A percentile compares a stretch with the other conserved stretches of the same genome.
Evolutionary conservation across 2,113 vertebrate species (phyloP).

Genomic region (Plecturocebus donacophilus): DNA sequence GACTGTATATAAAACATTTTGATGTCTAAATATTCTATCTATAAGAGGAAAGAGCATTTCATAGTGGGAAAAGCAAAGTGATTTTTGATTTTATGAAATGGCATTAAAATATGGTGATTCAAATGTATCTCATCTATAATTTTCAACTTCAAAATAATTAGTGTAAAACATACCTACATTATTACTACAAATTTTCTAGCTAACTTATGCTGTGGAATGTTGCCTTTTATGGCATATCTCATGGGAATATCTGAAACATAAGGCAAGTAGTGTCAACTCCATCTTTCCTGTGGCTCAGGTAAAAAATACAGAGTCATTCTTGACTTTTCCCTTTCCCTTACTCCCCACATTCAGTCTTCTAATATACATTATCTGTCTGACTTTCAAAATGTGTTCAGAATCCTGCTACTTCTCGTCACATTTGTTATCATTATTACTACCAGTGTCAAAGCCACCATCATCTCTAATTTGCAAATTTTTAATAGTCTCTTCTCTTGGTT

Average conservation of each 20-base stretch:
- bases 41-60: neutral
- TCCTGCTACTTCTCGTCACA: neutral
- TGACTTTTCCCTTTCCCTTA: neutral
- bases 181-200: neutral
- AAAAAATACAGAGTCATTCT: neutral
- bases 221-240: neutral
- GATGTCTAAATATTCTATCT: neutral
- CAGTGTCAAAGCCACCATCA: neutral
- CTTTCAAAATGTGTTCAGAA: neutral
- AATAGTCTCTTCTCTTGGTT: neutral
- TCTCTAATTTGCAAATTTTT: slow-evolving; percentile 11
- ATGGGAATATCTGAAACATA: neutral
- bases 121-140: neutral
- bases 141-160: slow-evolving; percentile 17
- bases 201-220: neutral
- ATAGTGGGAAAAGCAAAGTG: neutral
- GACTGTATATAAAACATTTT: neutral
- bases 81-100: slow-evolving; percentile 26
- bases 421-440: neutral
- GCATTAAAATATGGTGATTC: neutral
- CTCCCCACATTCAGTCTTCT: neutral
- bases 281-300: neutral
- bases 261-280: neutral
- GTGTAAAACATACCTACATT: neutral
- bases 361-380: neutral